These are phyloP conservation scores for Ammodramus savannarum DNA, from an alignment of 2,113 vertebrate species.

Conservation along the genomic window DNA sequence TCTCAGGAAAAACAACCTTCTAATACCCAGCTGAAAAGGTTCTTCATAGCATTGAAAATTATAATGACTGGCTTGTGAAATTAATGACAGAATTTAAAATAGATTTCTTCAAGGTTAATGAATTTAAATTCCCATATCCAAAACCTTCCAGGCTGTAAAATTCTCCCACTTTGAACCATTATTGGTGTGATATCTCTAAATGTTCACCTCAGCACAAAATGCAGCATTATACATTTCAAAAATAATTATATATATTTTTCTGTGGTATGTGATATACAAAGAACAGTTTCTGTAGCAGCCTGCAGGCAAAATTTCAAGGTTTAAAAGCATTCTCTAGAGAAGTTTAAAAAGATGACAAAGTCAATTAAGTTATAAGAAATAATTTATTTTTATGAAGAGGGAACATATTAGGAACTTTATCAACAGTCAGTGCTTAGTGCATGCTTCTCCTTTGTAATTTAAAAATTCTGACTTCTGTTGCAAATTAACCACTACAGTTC, in stretches of 20 bases:
- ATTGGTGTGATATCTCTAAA: neutral
- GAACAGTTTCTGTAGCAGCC: neutral
- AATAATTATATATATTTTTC: neutral
- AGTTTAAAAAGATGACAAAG: constrained; percentile 27
- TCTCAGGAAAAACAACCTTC: neutral
- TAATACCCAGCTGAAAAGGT: neutral
- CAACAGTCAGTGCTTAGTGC: neutral
- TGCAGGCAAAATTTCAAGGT: constrained; percentile 24
- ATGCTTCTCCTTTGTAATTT: neutral
- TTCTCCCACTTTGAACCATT: neutral
- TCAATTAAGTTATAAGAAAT: constrained; percentile 35
- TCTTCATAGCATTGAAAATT: constrained; percentile 5
- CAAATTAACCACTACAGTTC: neutral
- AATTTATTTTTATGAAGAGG: constrained; percentile 17
- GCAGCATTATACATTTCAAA: neutral
- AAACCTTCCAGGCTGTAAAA: neutral
- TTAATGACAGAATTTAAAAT: neutral
- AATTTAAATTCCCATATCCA: neutral
- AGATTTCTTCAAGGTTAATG: constrained; percentile 20
- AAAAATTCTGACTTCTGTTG: neutral
- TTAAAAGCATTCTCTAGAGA: neutral
- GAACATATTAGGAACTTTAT: neutral
- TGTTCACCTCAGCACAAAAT: neutral
- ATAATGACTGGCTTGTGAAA: neutral
- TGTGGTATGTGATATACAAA: neutral